Evolutionary conservation across 2,888 invertebrate genomes (phyloP).

Genomic region (Plutella xylostella): DNA sequence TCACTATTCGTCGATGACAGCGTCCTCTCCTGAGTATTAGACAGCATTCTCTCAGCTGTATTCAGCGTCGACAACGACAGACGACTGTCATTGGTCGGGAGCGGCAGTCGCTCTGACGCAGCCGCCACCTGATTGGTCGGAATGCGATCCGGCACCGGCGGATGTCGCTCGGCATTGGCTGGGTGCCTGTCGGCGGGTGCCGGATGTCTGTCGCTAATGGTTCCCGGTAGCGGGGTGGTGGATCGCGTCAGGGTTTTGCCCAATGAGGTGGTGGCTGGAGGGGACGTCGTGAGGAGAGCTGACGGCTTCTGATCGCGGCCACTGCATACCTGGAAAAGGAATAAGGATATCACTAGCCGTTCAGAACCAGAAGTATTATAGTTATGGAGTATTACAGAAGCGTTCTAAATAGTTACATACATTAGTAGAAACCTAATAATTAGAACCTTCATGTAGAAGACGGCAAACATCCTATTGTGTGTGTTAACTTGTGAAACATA

Average conservation of each 20-base stretch:
- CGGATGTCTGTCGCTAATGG: constrained; percentile 23
- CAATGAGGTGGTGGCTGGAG: constrained; percentile 37
- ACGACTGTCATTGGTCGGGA: constrained; percentile 21
- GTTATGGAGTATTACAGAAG: no score
- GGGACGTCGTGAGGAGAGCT: constrained; percentile 45
- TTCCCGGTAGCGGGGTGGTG: constrained; percentile 36
- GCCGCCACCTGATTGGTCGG: constrained; percentile 5
- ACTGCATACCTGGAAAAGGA: constrained; percentile 50
- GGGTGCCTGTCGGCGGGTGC: constrained; percentile 21
- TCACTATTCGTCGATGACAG: constrained; percentile 31
- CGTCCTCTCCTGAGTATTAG: constrained; percentile 28
- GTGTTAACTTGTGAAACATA: no score
- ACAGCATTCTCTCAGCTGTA: constrained; percentile 39
- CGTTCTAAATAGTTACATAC: no score
- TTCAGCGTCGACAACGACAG: constrained; percentile 37
- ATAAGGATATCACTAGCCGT: neutral
- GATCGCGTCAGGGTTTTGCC: constrained; percentile 41
- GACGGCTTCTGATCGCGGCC: constrained; percentile 60
- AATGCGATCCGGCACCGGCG: constrained; percentile 11
- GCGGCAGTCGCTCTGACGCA: constrained; percentile 10
- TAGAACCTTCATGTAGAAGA: no score
- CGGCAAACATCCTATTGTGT: no score
- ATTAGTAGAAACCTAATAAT: no score
- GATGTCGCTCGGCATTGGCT: constrained; percentile 22
- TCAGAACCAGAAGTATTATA: no score